Base-by-base conservation (phyloP, 92 coral and sea anemone species). In the Umimayanthus kanabou region DNA sequence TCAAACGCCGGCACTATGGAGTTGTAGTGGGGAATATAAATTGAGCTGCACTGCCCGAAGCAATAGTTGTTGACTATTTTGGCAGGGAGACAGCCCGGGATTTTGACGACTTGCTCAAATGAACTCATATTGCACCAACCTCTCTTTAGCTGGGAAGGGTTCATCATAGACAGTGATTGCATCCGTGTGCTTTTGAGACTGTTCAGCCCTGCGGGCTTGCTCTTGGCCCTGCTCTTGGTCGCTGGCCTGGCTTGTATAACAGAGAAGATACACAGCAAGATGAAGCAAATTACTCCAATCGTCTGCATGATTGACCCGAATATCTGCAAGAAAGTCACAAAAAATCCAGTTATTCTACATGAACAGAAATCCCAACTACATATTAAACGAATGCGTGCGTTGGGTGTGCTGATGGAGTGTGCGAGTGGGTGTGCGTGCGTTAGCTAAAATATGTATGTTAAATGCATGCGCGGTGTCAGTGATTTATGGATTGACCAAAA, bases 51-150 rank as follows among this genome's bases (percentile, higher is more conserved):
- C 85, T 97, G 99, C 53, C 99, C 99, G 67, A 92, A 94, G 88
- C 99, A 97, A 75, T 82, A 95, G 89, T 97, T 97, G 66, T 97
- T 97, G 64, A 90, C 73, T 16, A 97, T 93, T 85, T 94, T 90
- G 16, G 89, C 92, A 9, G 98, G 99, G 11, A 90, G 87, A 81
- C 99, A 97, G 16, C 99, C 99, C 23, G 89, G 88, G 16, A 89
- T 80, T 53, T 84, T 71, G 84, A 97, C 94, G 29, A 92, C 90
- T 79, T 97, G 99, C 77, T 82, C 92, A 40, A 97, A 53, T 20
- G 95, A 85, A 73, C 94, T 90, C 22, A 98, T 97, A 64, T 94
- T 97, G 90, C 99, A 97, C 98, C 98, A 95, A 18, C 93, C 99
- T 39, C 85, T 88, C 79, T 87, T 90, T 11, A 97, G 65, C 9